Conservation (phyloP, 2,113 vertebrate genomes). For the Tachysurus fulvidraco region DNA sequence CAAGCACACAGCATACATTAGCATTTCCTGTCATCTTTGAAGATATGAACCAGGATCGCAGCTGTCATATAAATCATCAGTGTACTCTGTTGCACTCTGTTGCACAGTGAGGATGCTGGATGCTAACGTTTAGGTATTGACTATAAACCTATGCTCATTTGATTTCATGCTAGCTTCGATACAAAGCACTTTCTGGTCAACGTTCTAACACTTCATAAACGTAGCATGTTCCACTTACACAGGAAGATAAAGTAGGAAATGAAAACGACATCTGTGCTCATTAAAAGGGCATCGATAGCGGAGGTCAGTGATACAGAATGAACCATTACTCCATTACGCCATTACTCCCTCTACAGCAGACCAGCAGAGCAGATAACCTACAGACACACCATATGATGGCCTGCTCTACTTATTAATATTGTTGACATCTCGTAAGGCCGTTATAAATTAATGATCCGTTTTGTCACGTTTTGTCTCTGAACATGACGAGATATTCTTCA, state of each 20-base stretch:
- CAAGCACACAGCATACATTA: background rate
- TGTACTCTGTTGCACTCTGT: background rate
- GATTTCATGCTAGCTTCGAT: background rate
- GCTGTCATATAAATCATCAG: too few species aligned
- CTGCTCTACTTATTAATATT: constrained; percentile 60
- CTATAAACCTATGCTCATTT: background rate
- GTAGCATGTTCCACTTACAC: constrained; percentile 18
- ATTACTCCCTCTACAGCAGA: constrained; percentile 59
- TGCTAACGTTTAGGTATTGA: background rate
- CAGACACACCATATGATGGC: constrained; percentile 62
- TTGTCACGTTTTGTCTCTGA: background rate
- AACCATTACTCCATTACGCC: constrained; percentile 58
- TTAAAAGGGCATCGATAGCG: constrained; percentile 47
- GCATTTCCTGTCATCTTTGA: background rate
- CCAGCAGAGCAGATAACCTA: constrained; percentile 57
- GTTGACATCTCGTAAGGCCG: constrained; percentile 42
- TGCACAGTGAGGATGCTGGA: background rate
- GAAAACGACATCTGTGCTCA: constrained; percentile 43
- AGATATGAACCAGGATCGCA: background rate
- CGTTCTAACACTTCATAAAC: too few species aligned
- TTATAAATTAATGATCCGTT: background rate
- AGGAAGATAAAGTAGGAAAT: constrained; percentile 17
- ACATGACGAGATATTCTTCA: background rate
- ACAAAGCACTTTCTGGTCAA: background rate
- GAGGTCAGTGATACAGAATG: constrained; percentile 60